Base-by-base conservation (phyloP, 37 sponge, comb jelly and placozoan genomes). In the Oopsacas minuta region DNA sequence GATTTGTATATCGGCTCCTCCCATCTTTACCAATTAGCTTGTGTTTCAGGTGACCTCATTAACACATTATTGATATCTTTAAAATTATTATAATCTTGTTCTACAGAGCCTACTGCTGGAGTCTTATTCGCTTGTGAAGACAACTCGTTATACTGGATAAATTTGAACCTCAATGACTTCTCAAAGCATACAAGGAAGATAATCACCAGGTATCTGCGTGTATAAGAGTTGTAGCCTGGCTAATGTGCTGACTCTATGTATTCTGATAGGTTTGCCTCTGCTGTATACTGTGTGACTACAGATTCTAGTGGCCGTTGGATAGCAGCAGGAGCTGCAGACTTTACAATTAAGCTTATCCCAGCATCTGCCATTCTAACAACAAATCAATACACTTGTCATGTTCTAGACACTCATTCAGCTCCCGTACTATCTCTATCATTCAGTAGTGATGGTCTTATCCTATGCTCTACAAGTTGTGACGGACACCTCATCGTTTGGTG, bases 81-180 rank as follows among this genome's bases (percentile, higher is more conserved):
- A n/a, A n/a, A n/a, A n/a, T n/a, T n/a, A n/a, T n/a, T n/a, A n/a
- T n/a, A n/a, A n/a, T n/a, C 49, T 42, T 42, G 49, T 42, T 8
- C 49, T 15, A n/a, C 28, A 61, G 75, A n/a, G 75, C 20, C 20
- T 3, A n/a, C 20, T 7, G 32, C 75, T 3, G 75, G 75, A 3
- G 75, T 61, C 75, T 12, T n/a, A n/a, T 61, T 61, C 30, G 75
- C 75, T 12, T 61, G 75, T 12, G 75, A 61, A n/a, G 75, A 61
- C 22, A 61, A 61, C 30, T 10, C 75, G 20, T 34, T 61, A 3
- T 61, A 61, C 75, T 61, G 75, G 75, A 3, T 61, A 3, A 34
- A n/a, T 12, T n/a, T 61, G 7, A 61, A 3, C 17, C 75, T 34
- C 30, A 3, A 5, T 3, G 75, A 61, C 22, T 61, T 61, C 75